Evolutionary conservation across 2,113 vertebrate species (phyloP), one percentile per base, ranked within the genome.

Genomic region (Anhinga anhinga): DNA sequence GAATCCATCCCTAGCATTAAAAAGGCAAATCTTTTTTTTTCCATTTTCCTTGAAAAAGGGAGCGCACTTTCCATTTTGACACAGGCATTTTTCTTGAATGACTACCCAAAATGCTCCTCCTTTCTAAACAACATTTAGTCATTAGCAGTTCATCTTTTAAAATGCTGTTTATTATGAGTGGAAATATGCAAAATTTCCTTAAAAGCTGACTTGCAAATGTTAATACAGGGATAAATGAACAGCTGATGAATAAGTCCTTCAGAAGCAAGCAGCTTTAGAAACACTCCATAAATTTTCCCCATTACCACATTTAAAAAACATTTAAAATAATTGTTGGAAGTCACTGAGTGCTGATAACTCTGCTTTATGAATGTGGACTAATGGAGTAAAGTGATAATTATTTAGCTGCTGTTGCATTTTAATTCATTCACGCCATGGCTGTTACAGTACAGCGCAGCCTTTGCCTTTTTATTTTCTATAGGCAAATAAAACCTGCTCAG

Each of bases 191-290:
- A 92, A 85, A 62, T 76, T 86, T 96, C 56, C 67, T 88, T 95
- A 59, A 90, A 97, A 96, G 91, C 94, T 96, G 84, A 91, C 82
- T 92, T 74, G 95, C 94, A 88, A 96, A 97, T 97, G 69, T 65
- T 95, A 84, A 70, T 86, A 88, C 71, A 87, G 82, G 91, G 92
- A 96, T 97, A 96, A 97, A 97, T 95, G 93, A 96, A 92, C 62
- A 94, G 87, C 65, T 97, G 95, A 97, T 98, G 96, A 97, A 93
- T 95, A 97, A 96, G 89, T 96, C 40, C 86, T 96, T 97, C 92
- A 96, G 93, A 96, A 94, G 61, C 80, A 96, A 93, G 90, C 63
- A 58, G 79, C 66, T 97, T 49, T 86, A 96, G 93, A 95, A 95
- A 95, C 93, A 96, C 77, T 94, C 80, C 93, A 97, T 97, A 87